Evolutionary conservation across 2,797 vertebrate species (phyloP).

Genomic region (Anolis apletophallus): DNA sequence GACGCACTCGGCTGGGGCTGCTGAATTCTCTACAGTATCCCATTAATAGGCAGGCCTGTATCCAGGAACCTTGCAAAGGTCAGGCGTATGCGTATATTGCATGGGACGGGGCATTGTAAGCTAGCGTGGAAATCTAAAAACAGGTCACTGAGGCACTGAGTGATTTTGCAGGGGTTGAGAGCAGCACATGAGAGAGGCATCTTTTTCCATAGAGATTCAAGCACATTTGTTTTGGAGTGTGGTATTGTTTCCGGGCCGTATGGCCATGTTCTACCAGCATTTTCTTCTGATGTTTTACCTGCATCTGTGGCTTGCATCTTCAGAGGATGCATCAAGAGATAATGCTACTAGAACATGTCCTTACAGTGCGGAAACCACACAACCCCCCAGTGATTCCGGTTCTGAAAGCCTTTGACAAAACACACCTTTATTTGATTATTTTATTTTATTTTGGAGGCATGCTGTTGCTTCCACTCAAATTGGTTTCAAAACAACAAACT

Average conservation of each 20-base stretch:
- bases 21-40: background rate
- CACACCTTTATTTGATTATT: too few species aligned
- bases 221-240: too few species aligned
- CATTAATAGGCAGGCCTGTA: constrained; percentile 1
- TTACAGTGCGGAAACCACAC: too few species aligned
- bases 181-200: background rate
- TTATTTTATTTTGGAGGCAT: background rate
- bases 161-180: background rate
- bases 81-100: background rate
- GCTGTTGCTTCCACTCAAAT: background rate
- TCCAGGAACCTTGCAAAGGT: background rate
- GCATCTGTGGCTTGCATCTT: too few species aligned
- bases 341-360: too few species aligned
- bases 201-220: too few species aligned
- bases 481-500: background rate
- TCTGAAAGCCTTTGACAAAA: too few species aligned
- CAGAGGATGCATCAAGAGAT: too few species aligned
- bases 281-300: too few species aligned
- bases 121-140: background rate
- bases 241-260: too few species aligned
- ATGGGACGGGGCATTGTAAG: background rate
- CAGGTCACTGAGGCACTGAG: background rate
- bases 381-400: too few species aligned
- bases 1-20: constrained; percentile 7
- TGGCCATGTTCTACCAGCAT: too few species aligned